These are phyloP conservation scores for Pseudococcus jackbeardsleyi DNA, from an alignment of 2,888 invertebrate species.

Conservation along the genomic window DNA sequence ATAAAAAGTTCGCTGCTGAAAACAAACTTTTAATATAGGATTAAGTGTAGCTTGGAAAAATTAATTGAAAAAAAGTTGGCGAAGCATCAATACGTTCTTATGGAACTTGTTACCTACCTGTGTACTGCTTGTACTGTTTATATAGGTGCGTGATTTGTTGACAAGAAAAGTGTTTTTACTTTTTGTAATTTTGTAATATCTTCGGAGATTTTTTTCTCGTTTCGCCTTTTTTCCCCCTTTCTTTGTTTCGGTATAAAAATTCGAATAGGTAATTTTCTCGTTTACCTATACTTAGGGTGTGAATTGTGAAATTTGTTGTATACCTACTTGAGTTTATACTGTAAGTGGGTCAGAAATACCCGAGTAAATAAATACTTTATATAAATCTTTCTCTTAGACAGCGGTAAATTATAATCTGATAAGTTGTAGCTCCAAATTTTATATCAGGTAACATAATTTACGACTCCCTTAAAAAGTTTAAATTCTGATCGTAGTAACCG, in stretches of 20 bases:
- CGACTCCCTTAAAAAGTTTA: conserved; percentile 54
- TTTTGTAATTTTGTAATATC: not conserved
- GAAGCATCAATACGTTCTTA: not conserved
- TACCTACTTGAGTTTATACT: conserved; percentile 1
- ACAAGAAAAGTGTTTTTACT: not conserved
- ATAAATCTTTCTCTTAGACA: conserved; percentile 49
- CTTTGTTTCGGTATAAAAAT: not conserved
- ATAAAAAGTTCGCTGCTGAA: conserved; percentile 22
- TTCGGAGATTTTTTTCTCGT: not conserved
- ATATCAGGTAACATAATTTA: conserved; percentile 59
- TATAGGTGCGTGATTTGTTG: not conserved
- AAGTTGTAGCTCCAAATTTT: conserved; percentile 50
- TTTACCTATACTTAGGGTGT: not conserved
- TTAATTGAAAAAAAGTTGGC: conserved; percentile 20
- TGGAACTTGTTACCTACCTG: not conserved
- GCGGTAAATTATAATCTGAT: conserved; percentile 46
- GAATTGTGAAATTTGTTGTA: not conserved
- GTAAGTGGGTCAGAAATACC: not conserved
- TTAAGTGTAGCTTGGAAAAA: conserved; percentile 15
- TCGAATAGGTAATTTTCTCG: not conserved
- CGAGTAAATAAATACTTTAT: conserved; percentile 36
- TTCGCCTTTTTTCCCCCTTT: not conserved
- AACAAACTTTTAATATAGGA: conserved; percentile 33
- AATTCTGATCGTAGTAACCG: conserved; percentile 53
- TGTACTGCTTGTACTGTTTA: not conserved